These are phyloP conservation scores for Coryphaenoides rupestris DNA, from an alignment of 2,113 vertebrate genomes.

Conservation along the genomic window DNA sequence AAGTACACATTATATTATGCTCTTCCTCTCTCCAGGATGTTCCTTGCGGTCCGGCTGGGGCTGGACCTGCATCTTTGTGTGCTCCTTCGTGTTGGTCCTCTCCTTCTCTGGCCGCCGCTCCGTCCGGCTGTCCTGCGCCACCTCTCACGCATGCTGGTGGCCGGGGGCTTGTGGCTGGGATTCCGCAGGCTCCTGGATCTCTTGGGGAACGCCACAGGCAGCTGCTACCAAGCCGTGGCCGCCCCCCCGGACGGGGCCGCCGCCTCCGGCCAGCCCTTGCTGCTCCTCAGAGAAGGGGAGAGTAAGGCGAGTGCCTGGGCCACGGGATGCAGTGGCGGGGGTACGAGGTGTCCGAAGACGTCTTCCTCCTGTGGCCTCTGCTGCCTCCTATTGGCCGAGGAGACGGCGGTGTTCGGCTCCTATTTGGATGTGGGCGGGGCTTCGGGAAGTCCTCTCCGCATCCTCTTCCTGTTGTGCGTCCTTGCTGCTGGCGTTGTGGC, in stretches of 20 bases:
- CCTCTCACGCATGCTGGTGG: slow-evolving; percentile 79
- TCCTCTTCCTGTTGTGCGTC: slow-evolving; percentile 84
- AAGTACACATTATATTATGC: no score
- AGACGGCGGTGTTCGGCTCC: slow-evolving; percentile 81
- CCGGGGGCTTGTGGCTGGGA: slow-evolving; percentile 73
- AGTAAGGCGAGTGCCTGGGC: slow-evolving; percentile 73
- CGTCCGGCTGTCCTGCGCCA: slow-evolving; percentile 73
- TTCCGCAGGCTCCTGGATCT: slow-evolving; percentile 76
- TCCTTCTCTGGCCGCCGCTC: slow-evolving; percentile 81
- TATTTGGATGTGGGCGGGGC: slow-evolving; percentile 79
- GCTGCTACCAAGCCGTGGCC: slow-evolving; percentile 77
- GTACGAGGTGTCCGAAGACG: slow-evolving; percentile 82
- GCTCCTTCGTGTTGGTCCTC: slow-evolving; percentile 82
- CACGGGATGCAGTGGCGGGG: slow-evolving; percentile 83
- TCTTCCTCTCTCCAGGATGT: slow-evolving; percentile 68
- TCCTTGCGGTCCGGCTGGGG: slow-evolving; percentile 85
- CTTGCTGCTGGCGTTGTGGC: slow-evolving; percentile 80
- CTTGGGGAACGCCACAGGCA: slow-evolving; percentile 82
- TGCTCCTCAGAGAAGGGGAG: slow-evolving; percentile 74
- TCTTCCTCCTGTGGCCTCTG: slow-evolving; percentile 86
- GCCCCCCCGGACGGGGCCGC: slow-evolving; percentile 16
- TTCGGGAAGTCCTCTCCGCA: slow-evolving; percentile 76
- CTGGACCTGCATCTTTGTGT: slow-evolving; percentile 84
- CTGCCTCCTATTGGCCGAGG: slow-evolving; percentile 83
- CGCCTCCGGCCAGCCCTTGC: slow-evolving; percentile 51